phyloP scores from a whole-genome alignment of 2,888 invertebrate genomes.

The Drosophila lacicola region DNA sequence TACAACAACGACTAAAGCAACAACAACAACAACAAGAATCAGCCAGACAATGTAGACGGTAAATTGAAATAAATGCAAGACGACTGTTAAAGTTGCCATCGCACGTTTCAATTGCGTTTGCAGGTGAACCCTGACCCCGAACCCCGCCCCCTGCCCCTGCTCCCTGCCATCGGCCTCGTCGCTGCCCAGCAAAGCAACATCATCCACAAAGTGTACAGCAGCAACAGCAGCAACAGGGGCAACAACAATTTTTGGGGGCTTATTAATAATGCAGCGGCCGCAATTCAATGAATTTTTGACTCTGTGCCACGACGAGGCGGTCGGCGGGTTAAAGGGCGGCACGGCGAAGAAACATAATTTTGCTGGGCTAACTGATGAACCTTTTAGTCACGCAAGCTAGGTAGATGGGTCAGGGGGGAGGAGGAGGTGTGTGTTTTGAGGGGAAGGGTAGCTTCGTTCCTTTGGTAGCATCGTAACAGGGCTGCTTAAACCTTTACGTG shows the following conservation, averaged over 20 bases:
- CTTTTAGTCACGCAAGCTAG: slow-evolving; percentile 67
- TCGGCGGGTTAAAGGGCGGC: not conserved
- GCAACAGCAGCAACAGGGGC: slow-evolving; percentile 41
- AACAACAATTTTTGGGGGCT: slow-evolving; percentile 63
- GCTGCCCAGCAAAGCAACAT: slow-evolving; percentile 19
- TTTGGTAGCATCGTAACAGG: slow-evolving; percentile 40
- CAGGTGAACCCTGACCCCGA: slow-evolving; percentile 19
- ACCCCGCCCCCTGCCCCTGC: not conserved
- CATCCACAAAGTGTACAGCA: slow-evolving; percentile 59
- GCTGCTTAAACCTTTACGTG: slow-evolving; percentile 81
- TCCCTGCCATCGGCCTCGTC: not conserved
- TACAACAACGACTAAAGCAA: slow-evolving; percentile 20
- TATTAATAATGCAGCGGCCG: slow-evolving; percentile 81
- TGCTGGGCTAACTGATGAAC: slow-evolving; percentile 76
- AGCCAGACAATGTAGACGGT: slow-evolving; percentile 48
- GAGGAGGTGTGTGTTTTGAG: not conserved
- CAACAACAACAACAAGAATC: slow-evolving; percentile 2
- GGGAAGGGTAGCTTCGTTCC: not conserved
- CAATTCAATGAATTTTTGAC: slow-evolving; percentile 82
- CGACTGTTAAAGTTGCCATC: slow-evolving; percentile 79
- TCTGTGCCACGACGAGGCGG: slow-evolving; percentile 44
- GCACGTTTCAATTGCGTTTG: slow-evolving; percentile 78
- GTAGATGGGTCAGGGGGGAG: not conserved
- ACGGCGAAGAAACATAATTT: slow-evolving; percentile 64
- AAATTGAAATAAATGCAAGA: slow-evolving; percentile 80